Conservation (phyloP, 2,113 vertebrate species). For the Thalassarche chlororhynchos region DNA sequence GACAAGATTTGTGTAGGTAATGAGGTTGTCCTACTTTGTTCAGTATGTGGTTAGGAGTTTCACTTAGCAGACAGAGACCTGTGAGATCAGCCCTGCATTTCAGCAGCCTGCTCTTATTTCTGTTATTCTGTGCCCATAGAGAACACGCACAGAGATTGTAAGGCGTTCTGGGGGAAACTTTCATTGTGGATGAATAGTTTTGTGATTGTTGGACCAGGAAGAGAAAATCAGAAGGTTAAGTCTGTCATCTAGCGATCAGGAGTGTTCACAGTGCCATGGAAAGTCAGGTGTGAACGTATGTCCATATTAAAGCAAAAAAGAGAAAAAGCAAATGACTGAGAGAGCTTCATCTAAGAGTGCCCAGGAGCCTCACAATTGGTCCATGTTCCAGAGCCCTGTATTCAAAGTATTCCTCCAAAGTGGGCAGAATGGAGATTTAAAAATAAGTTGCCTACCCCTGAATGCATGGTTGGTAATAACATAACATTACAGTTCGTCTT, state of each 20-base stretch:
- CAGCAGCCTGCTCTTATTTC: neutral
- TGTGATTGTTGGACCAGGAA: neutral
- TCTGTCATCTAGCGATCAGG: neutral
- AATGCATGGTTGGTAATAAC: neutral
- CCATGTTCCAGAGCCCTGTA: neutral
- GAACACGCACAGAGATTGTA: neutral
- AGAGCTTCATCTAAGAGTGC: neutral
- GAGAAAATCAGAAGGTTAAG: neutral
- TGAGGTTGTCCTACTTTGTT: neutral
- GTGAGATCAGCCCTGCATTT: neutral
- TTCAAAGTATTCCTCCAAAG: neutral
- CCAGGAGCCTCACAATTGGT: neutral
- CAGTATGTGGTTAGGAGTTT: neutral
- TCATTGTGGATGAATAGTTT: neutral
- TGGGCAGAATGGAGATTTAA: neutral
- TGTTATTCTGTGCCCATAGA: neutral
- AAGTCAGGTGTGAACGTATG: neutral
- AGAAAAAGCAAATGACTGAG: neutral
- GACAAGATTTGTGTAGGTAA: neutral
- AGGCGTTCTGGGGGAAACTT: neutral
- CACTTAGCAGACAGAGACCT: neutral
- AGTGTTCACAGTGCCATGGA: neutral
- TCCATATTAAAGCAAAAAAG: neutral
- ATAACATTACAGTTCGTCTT: neutral
- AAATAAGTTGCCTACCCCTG: neutral